Evolutionary conservation across 2,888 invertebrate genomes (phyloP).

Genomic region (Stramonita haemastoma): DNA sequence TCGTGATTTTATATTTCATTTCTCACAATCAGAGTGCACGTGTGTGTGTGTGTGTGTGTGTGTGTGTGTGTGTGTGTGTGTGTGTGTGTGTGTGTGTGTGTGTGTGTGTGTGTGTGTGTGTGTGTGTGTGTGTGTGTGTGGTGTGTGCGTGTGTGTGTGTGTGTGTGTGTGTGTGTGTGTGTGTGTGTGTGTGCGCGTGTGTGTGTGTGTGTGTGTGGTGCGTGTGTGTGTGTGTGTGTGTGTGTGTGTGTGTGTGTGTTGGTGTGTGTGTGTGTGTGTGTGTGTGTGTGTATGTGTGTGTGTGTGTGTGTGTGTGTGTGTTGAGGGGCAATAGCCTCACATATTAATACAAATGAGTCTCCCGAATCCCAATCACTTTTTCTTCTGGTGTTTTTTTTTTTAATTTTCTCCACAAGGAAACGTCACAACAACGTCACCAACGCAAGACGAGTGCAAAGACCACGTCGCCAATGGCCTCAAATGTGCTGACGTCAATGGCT

Average conservation of each 20-base stretch:
- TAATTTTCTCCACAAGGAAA: not conserved
- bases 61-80: not conserved
- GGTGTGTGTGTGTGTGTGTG: no score
- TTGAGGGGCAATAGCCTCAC: no score
- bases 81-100: conserved; percentile 22
- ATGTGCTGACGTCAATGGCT: not conserved
- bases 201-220: not conserved
- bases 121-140: conserved; percentile 9
- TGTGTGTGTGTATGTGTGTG: not conserved
- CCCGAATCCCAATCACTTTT: no score
- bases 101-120: not conserved
- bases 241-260: not conserved
- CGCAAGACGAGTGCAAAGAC: conserved; percentile 5
- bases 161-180: conserved; percentile 20
- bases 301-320: not conserved
- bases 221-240: no score
- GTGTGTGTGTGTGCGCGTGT: not conserved
- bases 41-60: conserved; percentile 11
- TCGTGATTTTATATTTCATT: no score
- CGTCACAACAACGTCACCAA: not conserved
- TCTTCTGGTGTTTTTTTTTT: no score
- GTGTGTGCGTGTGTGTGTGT: no score
- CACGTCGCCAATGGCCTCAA: not conserved
- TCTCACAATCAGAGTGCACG: not conserved
- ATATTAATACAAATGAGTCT: no score